phyloP scores from a whole-genome alignment of 64 coral and sea anemone species.

The Montipora capricornis region DNA sequence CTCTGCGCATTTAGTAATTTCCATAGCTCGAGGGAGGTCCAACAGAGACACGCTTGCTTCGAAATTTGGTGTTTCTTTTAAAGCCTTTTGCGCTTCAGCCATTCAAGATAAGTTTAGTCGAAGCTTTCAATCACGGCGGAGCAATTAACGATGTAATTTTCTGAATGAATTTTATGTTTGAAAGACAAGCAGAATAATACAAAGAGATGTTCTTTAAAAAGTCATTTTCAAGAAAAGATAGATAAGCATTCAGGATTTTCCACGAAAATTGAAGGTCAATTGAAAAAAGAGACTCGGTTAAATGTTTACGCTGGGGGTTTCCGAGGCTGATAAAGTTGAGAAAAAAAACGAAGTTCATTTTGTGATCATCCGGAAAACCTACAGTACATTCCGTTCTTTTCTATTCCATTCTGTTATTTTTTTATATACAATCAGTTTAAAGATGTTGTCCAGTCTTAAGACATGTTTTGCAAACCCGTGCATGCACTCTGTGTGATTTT shows the following conservation, averaged over 20 bases:
- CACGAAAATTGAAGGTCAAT: neutral
- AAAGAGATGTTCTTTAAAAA: neutral
- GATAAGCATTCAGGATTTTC: neutral
- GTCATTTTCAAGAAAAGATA: neutral
- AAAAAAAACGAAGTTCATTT: neutral
- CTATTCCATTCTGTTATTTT: too few species aligned
- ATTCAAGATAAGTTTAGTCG: neutral
- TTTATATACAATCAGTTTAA: too few species aligned
- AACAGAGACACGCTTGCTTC: too few species aligned
- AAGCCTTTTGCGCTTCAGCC: neutral
- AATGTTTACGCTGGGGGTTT: neutral
- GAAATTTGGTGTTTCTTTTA: neutral
- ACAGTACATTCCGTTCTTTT: neutral
- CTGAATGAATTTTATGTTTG: neutral
- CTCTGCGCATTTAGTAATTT: too few species aligned
- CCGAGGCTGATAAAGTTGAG: neutral
- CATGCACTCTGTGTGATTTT: neutral
- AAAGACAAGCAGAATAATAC: neutral
- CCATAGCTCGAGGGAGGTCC: too few species aligned
- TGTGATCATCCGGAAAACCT: neutral
- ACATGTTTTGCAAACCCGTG: neutral
- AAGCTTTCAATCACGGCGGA: neutral
- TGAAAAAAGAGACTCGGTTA: neutral
- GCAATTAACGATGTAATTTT: neutral
- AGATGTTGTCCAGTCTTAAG: too few species aligned